These are phyloP conservation scores for Trachymyrmex cornetzi DNA, from an alignment of 1,140 invertebrate species.

Conservation along the genomic window DNA sequence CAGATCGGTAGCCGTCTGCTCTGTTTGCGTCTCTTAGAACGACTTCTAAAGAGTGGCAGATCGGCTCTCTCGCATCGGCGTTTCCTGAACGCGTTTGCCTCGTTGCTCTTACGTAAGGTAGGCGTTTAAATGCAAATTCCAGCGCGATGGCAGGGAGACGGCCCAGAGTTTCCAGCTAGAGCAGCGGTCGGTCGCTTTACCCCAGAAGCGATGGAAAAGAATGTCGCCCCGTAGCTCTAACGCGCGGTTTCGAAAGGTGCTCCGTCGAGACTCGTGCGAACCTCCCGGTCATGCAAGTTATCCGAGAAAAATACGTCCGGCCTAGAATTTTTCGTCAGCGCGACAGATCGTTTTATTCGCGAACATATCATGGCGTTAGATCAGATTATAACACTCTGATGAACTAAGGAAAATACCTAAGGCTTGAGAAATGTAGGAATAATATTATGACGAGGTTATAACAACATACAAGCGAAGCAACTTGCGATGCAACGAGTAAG, in stretches of 20 bases:
- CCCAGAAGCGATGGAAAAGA: slow-evolving; percentile 75
- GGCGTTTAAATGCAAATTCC: slow-evolving; percentile 79
- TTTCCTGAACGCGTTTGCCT: slow-evolving; percentile 78
- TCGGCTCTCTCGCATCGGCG: slow-evolving; percentile 66
- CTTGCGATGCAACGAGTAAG: slow-evolving; percentile 13
- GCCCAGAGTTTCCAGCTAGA: slow-evolving; percentile 63
- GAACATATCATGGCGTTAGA: neutral
- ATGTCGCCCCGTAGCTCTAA: slow-evolving; percentile 69
- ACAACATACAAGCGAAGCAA: slow-evolving; percentile 31
- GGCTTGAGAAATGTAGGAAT: slow-evolving; percentile 32
- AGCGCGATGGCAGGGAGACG: slow-evolving; percentile 73
- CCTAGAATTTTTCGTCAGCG: slow-evolving; percentile 29
- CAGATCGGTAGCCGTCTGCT: neutral
- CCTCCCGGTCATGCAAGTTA: slow-evolving; percentile 37
- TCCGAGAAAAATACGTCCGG: slow-evolving; percentile 54
- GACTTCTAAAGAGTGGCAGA: slow-evolving; percentile 32
- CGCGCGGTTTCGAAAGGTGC: slow-evolving; percentile 67
- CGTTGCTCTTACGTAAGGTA: slow-evolving; percentile 73
- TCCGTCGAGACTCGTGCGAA: slow-evolving; percentile 19
- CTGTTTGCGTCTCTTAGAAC: slow-evolving; percentile 28
- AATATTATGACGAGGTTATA: slow-evolving; percentile 47
- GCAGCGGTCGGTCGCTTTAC: slow-evolving; percentile 68
- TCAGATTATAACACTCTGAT: slow-evolving; percentile 35
- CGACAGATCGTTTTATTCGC: slow-evolving; percentile 2
- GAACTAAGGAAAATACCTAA: slow-evolving; percentile 24